Evolutionary conservation across 2,113 vertebrate species (phyloP), one percentile per base, ranked within the genome.

Genomic region (Callaeas wilsoni): DNA sequence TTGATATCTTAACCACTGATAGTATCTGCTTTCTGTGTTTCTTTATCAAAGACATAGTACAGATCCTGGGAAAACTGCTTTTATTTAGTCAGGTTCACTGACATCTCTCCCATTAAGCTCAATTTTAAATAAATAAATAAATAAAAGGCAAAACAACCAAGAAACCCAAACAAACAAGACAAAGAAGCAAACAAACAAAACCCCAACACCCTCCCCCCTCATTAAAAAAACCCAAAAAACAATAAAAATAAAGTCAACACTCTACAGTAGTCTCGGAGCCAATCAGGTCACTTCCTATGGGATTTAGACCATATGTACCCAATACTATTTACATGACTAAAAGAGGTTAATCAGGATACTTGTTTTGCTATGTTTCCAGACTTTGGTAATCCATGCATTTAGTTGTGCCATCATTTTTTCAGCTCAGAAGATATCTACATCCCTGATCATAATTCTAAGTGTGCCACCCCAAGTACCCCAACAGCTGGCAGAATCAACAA

Each of bases 191-290:
- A 62, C 30, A 77, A 52, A 35, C 7, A 35, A 44, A 74, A 6
- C 5, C 9, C 30, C 15, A 33, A 35, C 3, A 2, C 13, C 18
- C 2, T 7, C 10, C 13, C 6, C 7, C 4, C 7, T 16, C 4
- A 16, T 32, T 22, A 37, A 56, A 68, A 33, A 8, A 42, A 32
- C 27, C 15, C 19, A 10, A 47, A 63, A 44, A 23, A 32, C 3
- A 49, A 15, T 12, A n/a, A 41, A 41, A 41, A 41, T 11, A 41
- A 41, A 13, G 7, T 39, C 3, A 30, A 18, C 56, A 42, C 21
- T 35, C 10, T 69, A 20, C 17, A 81, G 27, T 15, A 41, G 12
- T 25, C 47, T 81, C 15, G 16, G 16, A 29, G 16, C 3, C 27
- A 68, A 81, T 87, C 23, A 16, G 9, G 15, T 78, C 27, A 39